Conservation (phyloP, 2,888 invertebrate genomes). For the Heliconius aoede region DNA sequence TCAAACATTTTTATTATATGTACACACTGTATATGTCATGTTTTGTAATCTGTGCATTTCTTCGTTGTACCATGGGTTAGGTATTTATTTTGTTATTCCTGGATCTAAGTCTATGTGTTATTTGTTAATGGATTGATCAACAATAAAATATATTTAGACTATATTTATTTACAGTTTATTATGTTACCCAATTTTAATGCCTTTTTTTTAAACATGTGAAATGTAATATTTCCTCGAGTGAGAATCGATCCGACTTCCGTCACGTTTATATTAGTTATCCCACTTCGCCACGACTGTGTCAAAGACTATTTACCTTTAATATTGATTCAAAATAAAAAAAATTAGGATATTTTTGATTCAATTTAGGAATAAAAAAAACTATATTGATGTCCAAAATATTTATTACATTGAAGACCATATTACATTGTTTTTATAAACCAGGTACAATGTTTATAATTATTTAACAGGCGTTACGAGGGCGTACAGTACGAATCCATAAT, state of each 20-base stretch:
- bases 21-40: conserved; percentile 50
- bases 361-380: conserved; percentile 27
- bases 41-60: conserved; percentile 63
- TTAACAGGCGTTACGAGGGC: conserved; percentile 59
- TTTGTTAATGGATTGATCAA: conserved; percentile 79
- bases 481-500: conserved; percentile 27
- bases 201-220: neutral
- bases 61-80: conserved; percentile 74
- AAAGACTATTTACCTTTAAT: no score
- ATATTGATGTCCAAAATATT: conserved; percentile 77
- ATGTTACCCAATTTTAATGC: neutral
- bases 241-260: no score
- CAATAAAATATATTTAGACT: conserved; percentile 77
- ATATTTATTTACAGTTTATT: conserved; percentile 56
- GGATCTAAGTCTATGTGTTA: conserved; percentile 80
- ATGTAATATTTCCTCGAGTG: no score
- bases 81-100: conserved; percentile 82
- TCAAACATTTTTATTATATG: conserved; percentile 5
- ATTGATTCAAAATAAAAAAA: no score
- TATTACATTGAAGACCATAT: conserved; percentile 79
- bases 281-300: no score
- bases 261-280: no score
- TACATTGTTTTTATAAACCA: conserved; percentile 80
- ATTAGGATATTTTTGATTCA: no score
- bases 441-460: conserved; percentile 79